phyloP scores from a whole-genome alignment of 2,888 invertebrate genomes.

The Hypselothyrea guttata region DNA sequence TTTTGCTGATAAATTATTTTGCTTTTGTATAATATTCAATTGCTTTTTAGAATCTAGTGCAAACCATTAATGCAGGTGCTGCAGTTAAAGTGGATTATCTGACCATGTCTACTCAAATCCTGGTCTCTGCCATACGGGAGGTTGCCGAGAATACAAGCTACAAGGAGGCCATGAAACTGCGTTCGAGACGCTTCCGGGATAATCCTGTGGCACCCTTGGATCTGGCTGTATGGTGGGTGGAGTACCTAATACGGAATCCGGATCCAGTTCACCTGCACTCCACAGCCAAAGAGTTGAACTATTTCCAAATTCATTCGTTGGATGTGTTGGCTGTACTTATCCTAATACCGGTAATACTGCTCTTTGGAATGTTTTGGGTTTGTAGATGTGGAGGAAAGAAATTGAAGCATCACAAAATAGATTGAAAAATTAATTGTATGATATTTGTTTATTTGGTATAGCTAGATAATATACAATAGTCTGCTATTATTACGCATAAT shows the following conservation, averaged over 20 bases:
- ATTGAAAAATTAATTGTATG: too few relatives aligned
- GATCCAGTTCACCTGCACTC: conserved; percentile 37
- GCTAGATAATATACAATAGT: conserved; percentile 45
- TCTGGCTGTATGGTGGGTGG: conserved; percentile 45
- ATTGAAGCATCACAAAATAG: too few relatives aligned
- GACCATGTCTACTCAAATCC: conserved; percentile 4
- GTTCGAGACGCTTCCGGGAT: conserved; percentile 28
- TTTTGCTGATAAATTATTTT: too few relatives aligned
- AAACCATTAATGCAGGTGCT: conserved; percentile 24
- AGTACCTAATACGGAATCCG: conserved; percentile 36
- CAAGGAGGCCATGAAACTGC: conserved; percentile 16
- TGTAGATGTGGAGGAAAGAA: neutral
- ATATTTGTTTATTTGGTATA: conserved; percentile 38
- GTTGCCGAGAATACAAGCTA: conserved; percentile 26
- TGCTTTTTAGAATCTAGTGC: conserved; percentile 32
- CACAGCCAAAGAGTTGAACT: conserved; percentile 27
- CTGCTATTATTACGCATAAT: conserved; percentile 67
- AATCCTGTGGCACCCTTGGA: conserved; percentile 35
- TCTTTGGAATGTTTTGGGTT: neutral
- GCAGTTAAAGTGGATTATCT: conserved; percentile 23
- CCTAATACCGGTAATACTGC: conserved; percentile 4
- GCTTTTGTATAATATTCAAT: neutral
- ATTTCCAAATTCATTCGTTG: conserved; percentile 40
- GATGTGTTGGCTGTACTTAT: conserved; percentile 34
- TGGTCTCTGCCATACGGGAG: conserved; percentile 21